A percentile compares a stretch with the other conserved stretches of the same genome.
phyloP scores from a whole-genome alignment of 2,797 vertebrate species.

The Eleutherodactylus coqui region DNA sequence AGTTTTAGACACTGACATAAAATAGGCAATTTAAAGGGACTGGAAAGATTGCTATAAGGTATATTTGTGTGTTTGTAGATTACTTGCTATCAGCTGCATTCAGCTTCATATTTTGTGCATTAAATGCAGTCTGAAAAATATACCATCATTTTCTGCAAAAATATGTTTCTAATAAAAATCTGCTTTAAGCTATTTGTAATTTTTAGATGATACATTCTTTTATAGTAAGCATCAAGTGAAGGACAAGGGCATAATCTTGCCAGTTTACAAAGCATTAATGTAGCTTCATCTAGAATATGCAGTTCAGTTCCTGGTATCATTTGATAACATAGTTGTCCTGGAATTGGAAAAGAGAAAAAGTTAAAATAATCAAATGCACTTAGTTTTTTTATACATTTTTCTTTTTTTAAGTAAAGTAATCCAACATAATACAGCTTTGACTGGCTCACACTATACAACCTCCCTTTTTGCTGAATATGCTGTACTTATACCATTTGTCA shows the following conservation, averaged over 20 bases:
- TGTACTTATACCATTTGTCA: not conserved
- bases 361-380: not conserved
- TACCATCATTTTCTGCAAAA: too few species aligned
- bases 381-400: not conserved
- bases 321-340: not conserved
- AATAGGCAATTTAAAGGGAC: too few species aligned
- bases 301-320: not conserved
- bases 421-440: not conserved
- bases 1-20: too few species aligned
- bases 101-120: too few species aligned
- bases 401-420: not conserved
- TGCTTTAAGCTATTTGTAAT: not conserved
- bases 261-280: not conserved
- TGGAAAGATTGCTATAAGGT: too few species aligned
- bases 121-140: too few species aligned
- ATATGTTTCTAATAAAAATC: not conserved
- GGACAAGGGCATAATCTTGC: not conserved
- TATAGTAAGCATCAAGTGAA: not conserved
- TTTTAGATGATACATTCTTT: not conserved
- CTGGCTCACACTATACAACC: not conserved
- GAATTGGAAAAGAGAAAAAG: not conserved
- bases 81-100: too few species aligned
- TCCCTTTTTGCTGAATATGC: not conserved
- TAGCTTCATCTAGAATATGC: not conserved
- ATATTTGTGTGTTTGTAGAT: too few species aligned